Conservation (phyloP, 2,888 invertebrate genomes). For the Aethes cnicana region DNA sequence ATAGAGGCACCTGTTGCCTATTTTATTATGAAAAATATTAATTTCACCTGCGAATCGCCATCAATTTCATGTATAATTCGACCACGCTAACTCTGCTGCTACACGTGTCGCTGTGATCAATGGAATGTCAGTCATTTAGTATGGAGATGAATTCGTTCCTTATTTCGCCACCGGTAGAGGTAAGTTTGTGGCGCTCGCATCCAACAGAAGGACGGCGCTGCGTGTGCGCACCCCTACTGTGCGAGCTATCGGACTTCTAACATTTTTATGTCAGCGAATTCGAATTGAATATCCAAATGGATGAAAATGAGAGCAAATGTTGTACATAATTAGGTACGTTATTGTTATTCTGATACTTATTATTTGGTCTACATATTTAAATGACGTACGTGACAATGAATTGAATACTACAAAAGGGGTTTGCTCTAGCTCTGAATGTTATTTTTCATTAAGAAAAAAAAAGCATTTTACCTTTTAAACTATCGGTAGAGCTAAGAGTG, state of each 20-base stretch:
- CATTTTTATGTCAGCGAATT: conserved; percentile 10
- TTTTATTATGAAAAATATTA: conserved; percentile 53
- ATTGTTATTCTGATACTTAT: too few species aligned
- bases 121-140: not conserved
- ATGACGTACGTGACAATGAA: too few species aligned
- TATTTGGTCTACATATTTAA: too few species aligned
- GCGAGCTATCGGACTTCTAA: conserved; percentile 40
- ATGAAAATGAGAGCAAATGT: conserved; percentile 11
- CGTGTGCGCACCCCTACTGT: conserved; percentile 62
- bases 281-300: conserved; percentile 24
- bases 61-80: conserved; percentile 58
- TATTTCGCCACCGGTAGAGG: conserved; percentile 4
- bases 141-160: conserved; percentile 1
- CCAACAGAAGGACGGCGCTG: conserved; percentile 57
- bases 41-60: conserved; percentile 76
- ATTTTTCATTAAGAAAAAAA: too few species aligned
- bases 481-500: too few species aligned
- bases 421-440: too few species aligned
- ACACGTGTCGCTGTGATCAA: not conserved
- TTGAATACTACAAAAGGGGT: too few species aligned
- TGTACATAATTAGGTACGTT: too few species aligned
- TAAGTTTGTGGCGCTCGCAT: conserved; percentile 44
- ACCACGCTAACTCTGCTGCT: not conserved
- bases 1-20: conserved; percentile 51
- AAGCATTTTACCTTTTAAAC: too few species aligned